Base-by-base conservation (phyloP, 2,888 invertebrate genomes). In the Auanema freiburgensis region DNA sequence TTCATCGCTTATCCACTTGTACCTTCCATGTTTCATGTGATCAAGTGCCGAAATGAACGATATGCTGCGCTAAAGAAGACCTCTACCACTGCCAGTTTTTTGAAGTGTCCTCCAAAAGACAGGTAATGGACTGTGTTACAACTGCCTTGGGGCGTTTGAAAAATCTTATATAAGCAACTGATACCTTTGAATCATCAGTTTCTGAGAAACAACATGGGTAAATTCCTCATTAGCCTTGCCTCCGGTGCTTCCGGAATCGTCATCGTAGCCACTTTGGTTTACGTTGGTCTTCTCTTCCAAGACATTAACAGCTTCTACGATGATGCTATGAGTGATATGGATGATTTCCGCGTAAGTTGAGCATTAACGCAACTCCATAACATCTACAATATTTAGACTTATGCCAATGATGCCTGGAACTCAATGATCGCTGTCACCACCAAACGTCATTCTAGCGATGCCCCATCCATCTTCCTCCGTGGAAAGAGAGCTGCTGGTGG, bases 211-310 rank as follows among this genome's bases (percentile, higher is more conserved):
- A 11, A 11, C 50, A 50, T 16, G 12, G 50, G 50, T 50, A 50
- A 50, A 23, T 50, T n/a, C 50, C 50, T 50, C 16, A 18, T 50
- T 11, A 23, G 50, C 16, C 24, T 23, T 11, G 21, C 24, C 16
- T 50, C 50, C 50, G 50, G 50, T 16, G 21, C 24, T 11, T 50
- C 50, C 50, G 50, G 50, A 50, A 23, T 23, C n/a, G 16, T 50
- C 50, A 50, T 50, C 50, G 21, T 50, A 2, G 50, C 21, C 16
- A 50, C 50, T 11, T 18, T 50, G 12, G n/a, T 50, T 23, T 50
- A 23, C 21, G 24, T 50, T 18, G 50, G 50, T 1, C 24, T 23
- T 16, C 21, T 50, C 50, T 50, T 50, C 50, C 21, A 50, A 18
- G 24, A 50, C 21, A 23, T 50, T 11, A 50, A 33, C 33, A 33